A percentile compares a stretch with the other conserved stretches of the same genome.
These are phyloP conservation scores for Octomys mimax DNA, from an alignment of 2,797 vertebrate species.

Conservation along the genomic window DNA sequence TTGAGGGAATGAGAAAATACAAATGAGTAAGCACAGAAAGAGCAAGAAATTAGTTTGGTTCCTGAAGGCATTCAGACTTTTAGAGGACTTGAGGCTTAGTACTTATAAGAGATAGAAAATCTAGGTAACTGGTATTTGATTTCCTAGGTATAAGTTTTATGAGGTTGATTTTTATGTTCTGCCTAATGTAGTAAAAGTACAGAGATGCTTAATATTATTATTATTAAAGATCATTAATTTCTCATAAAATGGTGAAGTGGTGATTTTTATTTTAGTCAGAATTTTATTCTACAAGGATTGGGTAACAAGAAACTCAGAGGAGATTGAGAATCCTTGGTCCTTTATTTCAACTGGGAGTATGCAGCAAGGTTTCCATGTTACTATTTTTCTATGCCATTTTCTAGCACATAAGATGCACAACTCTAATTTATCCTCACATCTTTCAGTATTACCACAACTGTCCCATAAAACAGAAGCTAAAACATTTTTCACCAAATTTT, in stretches of 20 bases:
- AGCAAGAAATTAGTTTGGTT: background rate
- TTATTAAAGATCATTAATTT: background rate
- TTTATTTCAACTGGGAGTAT: background rate
- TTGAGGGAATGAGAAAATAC: background rate
- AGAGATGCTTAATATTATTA: background rate
- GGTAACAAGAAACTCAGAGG: background rate
- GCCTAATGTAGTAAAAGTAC: background rate
- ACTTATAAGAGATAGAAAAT: background rate
- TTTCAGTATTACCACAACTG: background rate
- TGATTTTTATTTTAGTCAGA: background rate
- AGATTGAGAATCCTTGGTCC: background rate
- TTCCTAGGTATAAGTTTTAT: background rate
- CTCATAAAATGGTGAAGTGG: background rate
- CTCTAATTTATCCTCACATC: background rate
- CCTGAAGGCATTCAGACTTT: conserved; percentile 10
- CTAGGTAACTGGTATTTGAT: conserved; percentile 23
- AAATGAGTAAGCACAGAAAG: conserved; percentile 22
- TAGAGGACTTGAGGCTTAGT: background rate
- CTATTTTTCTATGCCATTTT: background rate
- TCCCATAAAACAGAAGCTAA: background rate
- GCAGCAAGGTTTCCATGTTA: background rate
- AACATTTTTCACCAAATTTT: background rate
- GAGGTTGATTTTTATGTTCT: background rate
- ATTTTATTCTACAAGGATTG: background rate
- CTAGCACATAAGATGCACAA: background rate